Evolutionary conservation across 2,888 invertebrate genomes (phyloP).

Genomic region (Cheilosia urbana): DNA sequence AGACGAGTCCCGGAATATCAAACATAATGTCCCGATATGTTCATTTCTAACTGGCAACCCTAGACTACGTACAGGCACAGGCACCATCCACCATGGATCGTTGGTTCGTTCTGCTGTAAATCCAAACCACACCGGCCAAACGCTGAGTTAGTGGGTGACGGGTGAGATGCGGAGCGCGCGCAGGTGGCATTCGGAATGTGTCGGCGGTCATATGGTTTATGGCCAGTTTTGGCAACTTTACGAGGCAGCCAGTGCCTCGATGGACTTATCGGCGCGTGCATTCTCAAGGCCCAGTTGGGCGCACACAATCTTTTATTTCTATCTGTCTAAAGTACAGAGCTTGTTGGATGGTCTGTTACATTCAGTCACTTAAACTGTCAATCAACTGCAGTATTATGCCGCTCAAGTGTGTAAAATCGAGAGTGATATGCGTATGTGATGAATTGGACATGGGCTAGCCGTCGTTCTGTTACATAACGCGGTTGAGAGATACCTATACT

Average conservation of each 20-base stretch:
- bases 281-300: constrained; percentile 15
- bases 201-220: constrained; percentile 49
- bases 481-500: background rate
- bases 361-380: constrained; percentile 63
- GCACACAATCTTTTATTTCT: constrained; percentile 21
- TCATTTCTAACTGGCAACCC: no score
- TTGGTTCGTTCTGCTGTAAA: constrained; percentile 45
- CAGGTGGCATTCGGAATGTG: constrained; percentile 38
- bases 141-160: background rate
- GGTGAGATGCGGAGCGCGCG: background rate
- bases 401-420: constrained; percentile 22
- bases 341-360: constrained; percentile 60
- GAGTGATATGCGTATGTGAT: background rate
- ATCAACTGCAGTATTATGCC: constrained; percentile 43
- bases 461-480: constrained; percentile 29
- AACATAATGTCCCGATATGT: no score
- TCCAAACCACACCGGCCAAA: background rate
- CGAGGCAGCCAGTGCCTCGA: constrained; percentile 14
- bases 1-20: no score
- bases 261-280: background rate
- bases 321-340: background rate
- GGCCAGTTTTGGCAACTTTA: constrained; percentile 63
- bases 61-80: background rate
- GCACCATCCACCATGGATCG: constrained; percentile 48
- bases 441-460: background rate